Conservation (phyloP, 2,888 invertebrate species). For the Brachypterus glaber region DNA sequence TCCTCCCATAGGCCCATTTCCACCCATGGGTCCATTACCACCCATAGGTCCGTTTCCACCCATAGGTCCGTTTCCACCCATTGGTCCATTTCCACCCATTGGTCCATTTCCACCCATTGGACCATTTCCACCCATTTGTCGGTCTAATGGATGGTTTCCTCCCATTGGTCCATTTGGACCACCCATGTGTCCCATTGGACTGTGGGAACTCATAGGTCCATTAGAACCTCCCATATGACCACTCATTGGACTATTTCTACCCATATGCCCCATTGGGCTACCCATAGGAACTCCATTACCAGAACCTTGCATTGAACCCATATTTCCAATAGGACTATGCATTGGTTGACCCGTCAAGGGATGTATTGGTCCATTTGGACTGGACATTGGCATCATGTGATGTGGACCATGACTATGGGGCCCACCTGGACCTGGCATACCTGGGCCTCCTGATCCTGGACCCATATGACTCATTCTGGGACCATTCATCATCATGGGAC, state of each 20-base stretch:
- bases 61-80: slow-evolving; percentile 7
- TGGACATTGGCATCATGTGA: slow-evolving; percentile 53
- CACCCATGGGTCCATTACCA: slow-evolving; percentile 51
- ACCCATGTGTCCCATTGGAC: slow-evolving; percentile 42
- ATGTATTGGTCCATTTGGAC: slow-evolving; percentile 52
- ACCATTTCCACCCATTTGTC: slow-evolving; percentile 44
- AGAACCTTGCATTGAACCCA: slow-evolving; percentile 43
- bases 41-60: slow-evolving; percentile 44
- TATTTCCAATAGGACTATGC: slow-evolving; percentile 58
- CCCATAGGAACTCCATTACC: slow-evolving; percentile 25
- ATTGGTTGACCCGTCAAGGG: slow-evolving; percentile 38
- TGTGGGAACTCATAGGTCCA: slow-evolving; percentile 28
- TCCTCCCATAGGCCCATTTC: slow-evolving; percentile 27
- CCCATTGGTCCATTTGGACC: slow-evolving; percentile 54
- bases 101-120: slow-evolving; percentile 60
- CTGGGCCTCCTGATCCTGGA: slow-evolving; percentile 31
- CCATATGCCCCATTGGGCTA: slow-evolving; percentile 63
- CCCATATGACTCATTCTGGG: slow-evolving; percentile 35
- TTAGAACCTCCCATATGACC: slow-evolving; percentile 12
- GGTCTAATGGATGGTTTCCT: slow-evolving; percentile 37
- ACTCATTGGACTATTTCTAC: slow-evolving; percentile 42
- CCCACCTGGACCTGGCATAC: slow-evolving; percentile 7
- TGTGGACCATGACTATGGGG: slow-evolving; percentile 24
- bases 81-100: slow-evolving; percentile 20
- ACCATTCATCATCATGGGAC: slow-evolving; percentile 42